A percentile compares a stretch with the other conserved stretches of the same genome.
Evolutionary conservation across 2,888 invertebrate genomes (phyloP).

Genomic region (Lingula anatina): DNA sequence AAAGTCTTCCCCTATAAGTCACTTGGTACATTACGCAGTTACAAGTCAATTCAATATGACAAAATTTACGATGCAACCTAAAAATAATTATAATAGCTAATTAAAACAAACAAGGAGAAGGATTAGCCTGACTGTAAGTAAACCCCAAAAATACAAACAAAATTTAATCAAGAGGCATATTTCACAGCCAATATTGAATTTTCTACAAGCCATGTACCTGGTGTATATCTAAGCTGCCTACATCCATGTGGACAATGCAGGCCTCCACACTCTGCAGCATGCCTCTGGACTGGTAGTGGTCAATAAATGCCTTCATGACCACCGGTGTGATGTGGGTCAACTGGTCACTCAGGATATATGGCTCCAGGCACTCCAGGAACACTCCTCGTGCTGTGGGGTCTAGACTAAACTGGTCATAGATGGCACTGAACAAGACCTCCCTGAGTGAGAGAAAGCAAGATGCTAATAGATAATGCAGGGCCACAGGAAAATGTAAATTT

Average conservation of each 20-base stretch:
- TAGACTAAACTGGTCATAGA: slow-evolving; percentile 62
- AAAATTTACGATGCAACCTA: no score
- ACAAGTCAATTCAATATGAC: no score
- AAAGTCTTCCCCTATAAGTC: no score
- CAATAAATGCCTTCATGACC: slow-evolving; percentile 69
- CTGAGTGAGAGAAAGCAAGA: slow-evolving; percentile 29
- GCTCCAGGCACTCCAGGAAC: slow-evolving; percentile 67
- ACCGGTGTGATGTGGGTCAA: slow-evolving; percentile 62
- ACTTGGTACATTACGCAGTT: no score
- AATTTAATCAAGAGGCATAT: no score
- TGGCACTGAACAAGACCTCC: slow-evolving; percentile 55
- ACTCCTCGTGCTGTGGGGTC: slow-evolving; percentile 62
- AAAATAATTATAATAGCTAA: no score
- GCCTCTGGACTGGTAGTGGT: slow-evolving; percentile 63
- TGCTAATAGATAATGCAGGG: no score
- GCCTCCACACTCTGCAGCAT: slow-evolving; percentile 65
- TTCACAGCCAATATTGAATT: no score
- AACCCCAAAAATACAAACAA: no score
- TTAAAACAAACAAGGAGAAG: no score
- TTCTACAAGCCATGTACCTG: slow-evolving; percentile 60
- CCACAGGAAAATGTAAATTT: no score
- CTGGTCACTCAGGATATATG: slow-evolving; percentile 64
- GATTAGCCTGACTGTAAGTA: no score
- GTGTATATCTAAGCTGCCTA: slow-evolving; percentile 72
- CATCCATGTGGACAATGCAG: slow-evolving; percentile 68